phyloP scores from a whole-genome alignment of 2,888 invertebrate species.

The Horisme vitalbata region DNA sequence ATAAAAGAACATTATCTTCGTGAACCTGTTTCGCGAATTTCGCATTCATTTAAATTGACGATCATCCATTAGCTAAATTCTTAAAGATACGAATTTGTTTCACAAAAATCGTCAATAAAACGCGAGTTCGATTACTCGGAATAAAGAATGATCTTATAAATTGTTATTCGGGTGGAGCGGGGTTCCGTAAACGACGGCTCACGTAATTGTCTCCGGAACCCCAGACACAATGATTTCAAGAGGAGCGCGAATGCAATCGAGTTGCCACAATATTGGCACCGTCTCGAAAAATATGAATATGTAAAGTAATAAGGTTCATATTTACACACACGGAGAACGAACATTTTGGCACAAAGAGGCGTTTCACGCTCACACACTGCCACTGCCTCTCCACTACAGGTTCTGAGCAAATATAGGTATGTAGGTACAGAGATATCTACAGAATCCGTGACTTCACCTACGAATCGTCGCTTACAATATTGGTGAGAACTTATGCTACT shows the following conservation, averaged over 20 bases:
- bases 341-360: conserved; percentile 78
- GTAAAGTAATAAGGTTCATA: conserved; percentile 55
- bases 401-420: conserved; percentile 82
- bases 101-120: conserved; percentile 41
- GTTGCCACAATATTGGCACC: conserved; percentile 54
- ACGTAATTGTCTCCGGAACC: conserved; percentile 34
- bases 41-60: conserved; percentile 59
- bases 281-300: conserved; percentile 53
- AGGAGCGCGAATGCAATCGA: conserved; percentile 37
- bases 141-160: conserved; percentile 41
- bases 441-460: conserved; percentile 64
- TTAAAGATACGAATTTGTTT: conserved; percentile 34
- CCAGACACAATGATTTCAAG: conserved; percentile 32
- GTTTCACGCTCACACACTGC: conserved; percentile 68
- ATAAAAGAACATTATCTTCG: conserved; percentile 46
- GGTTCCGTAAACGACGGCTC: conserved; percentile 27
- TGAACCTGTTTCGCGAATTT: conserved; percentile 47
- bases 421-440: conserved; percentile 71
- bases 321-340: conserved; percentile 64
- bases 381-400: conserved; percentile 61
- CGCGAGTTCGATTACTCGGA: conserved; percentile 37
- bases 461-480: conserved; percentile 64
- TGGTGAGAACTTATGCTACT: conserved; percentile 74
- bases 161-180: conserved; percentile 39
- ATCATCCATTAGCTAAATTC: conserved; percentile 41